Percentiles rank a stretch among this genome's conserved stretches.
Evolutionary conservation across 2,888 invertebrate genomes (phyloP).

Genomic region (Vanessa cardui): DNA sequence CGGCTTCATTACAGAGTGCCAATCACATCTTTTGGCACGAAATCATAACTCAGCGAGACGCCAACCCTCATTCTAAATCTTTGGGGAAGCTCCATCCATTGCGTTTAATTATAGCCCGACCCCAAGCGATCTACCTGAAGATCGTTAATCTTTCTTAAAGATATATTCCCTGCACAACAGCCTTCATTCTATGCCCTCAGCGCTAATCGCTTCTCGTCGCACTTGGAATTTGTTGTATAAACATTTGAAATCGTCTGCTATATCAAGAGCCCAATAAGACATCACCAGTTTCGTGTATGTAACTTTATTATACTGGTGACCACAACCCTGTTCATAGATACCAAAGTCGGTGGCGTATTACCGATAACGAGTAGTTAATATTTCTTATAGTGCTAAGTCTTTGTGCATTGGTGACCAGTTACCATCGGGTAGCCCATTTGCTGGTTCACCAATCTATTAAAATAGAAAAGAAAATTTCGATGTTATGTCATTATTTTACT

Average conservation of each 20-base stretch:
- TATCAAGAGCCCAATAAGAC: neutral
- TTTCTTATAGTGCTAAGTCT: too few species aligned
- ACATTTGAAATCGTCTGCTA: neutral
- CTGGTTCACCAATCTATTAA: too few species aligned
- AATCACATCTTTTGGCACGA: constrained; percentile 75
- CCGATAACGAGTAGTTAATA: too few species aligned
- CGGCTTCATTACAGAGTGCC: constrained; percentile 71
- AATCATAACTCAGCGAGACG: constrained; percentile 81
- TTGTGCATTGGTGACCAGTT: too few species aligned
- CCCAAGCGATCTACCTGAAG: constrained; percentile 75
- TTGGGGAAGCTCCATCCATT: constrained; percentile 77
- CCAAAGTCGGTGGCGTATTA: too few species aligned
- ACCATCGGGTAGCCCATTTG: too few species aligned
- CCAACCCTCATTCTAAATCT: constrained; percentile 76
- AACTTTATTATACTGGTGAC: too few species aligned
- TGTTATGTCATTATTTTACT: too few species aligned
- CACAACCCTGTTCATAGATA: too few species aligned
- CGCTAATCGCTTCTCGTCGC: constrained; percentile 74
- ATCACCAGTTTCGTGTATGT: neutral
- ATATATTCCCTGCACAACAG: constrained; percentile 72
- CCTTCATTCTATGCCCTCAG: constrained; percentile 60
- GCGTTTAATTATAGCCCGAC: constrained; percentile 81
- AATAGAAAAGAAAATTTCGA: too few species aligned
- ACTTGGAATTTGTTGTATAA: constrained; percentile 27
- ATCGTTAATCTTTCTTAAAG: constrained; percentile 83